Conservation (phyloP, 2,113 vertebrate genomes). For the Oryzias melastigma region DNA sequence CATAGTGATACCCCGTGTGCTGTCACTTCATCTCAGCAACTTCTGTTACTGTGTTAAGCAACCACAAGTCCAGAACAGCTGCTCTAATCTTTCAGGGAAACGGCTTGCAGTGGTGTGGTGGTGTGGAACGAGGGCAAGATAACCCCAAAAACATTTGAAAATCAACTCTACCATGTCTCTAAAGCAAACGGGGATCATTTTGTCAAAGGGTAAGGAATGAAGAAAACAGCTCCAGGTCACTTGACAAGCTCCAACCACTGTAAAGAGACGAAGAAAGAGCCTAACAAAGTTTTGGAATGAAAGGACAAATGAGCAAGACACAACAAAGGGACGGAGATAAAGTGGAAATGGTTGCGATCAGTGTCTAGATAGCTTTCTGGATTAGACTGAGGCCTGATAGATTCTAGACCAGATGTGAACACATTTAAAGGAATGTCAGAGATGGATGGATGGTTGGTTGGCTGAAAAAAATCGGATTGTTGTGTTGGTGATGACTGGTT, state of each 20-base stretch:
- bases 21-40: conserved; percentile 56
- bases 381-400: conserved; percentile 1
- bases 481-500: no score
- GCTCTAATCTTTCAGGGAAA: conserved; percentile 74
- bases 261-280: background rate
- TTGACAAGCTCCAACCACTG: background rate
- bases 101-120: conserved; percentile 51
- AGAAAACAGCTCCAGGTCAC: background rate
- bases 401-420: conserved; percentile 16
- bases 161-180: conserved; percentile 14
- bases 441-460: no score
- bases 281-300: background rate
- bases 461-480: no score
- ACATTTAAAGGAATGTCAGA: background rate
- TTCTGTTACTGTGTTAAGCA: conserved; percentile 56
- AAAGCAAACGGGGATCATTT: background rate
- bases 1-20: conserved; percentile 46
- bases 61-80: conserved; percentile 66
- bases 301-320: conserved; percentile 5
- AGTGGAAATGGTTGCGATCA: conserved; percentile 7
- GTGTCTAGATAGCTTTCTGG: conserved; percentile 5
- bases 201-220: background rate
- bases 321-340: conserved; percentile 5
- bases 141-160: conserved; percentile 20
- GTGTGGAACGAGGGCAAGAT: conserved; percentile 23